Evolutionary conservation across 2,888 invertebrate species (phyloP), one percentile per base, ranked within the genome.

Genomic region (Disparrhopalites patrizii): DNA sequence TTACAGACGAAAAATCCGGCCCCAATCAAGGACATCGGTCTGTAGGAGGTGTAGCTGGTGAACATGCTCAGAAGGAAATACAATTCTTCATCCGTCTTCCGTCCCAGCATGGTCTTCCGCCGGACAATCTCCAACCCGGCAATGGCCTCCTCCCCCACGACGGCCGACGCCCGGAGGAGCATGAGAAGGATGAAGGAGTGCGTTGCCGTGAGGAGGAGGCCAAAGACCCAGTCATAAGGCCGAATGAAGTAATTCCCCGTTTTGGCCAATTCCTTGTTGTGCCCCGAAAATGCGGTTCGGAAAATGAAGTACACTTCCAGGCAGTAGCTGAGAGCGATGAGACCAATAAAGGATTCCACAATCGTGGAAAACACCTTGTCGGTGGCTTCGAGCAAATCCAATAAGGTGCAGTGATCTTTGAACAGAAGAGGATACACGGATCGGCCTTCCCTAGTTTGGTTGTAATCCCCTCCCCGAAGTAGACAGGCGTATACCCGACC

Each of bases 341-440:
- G 38, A 23, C 63, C 66, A 58, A 65, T 65, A 40, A 65, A 72
- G 13, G 69, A 70, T 33, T 72, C 72, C 7, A 70, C 15, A 25
- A 69, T 63, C 13, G 20, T 43, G 8, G 65, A 25, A 57, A 70
- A 72, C 3, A 69, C 28, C 18, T 62, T 28, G 60, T 72, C 70
- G 1, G 68, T 69, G 18, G 65, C 70, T 58, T 72, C 70, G 25
- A 72, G 27, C 27, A 72, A 57, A 36, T 72, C 72, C 18, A 72
- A 40, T 18, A 72, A 67, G 3, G 66, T 28, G 27, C 69, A 69
- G 40, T 72, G 72, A 58, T 72, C 72, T 51, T 62, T 69, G 56
- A 67, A 72, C 7, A 72, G 62, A 7, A 67, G 58, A 0, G 27
- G 47, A 54, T 68, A 72, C 0, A 66, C 66, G 10, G 63, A 57